phyloP scores from a whole-genome alignment of 2,113 vertebrate genomes.

The Bambusicola thoracicus region DNA sequence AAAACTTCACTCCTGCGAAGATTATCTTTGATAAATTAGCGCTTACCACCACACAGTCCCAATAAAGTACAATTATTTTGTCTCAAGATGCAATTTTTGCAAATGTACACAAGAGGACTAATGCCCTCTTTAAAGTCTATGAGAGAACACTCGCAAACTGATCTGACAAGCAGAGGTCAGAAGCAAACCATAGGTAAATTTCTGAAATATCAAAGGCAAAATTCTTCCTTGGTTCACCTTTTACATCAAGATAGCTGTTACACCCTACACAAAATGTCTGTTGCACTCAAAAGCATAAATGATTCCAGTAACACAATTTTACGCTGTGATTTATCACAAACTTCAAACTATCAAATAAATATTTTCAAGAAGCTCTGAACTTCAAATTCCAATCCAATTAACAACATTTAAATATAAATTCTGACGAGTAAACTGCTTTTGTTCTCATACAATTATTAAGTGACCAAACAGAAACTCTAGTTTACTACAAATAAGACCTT shows the following conservation, averaged over 20 bases:
- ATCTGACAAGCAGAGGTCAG: neutral
- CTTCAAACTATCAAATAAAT: neutral
- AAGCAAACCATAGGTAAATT: neutral
- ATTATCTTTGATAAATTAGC: neutral
- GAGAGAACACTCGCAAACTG: neutral
- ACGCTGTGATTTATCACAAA: neutral
- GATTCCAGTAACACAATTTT: neutral
- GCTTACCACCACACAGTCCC: neutral
- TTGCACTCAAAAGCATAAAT: neutral
- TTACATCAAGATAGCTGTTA: neutral
- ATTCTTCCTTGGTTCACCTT: neutral
- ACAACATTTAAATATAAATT: neutral
- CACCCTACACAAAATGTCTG: neutral
- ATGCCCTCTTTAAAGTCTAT: neutral
- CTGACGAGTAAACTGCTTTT: neutral
- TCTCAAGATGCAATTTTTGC: neutral
- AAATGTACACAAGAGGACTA: neutral
- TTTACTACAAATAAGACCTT: neutral
- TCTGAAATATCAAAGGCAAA: neutral
- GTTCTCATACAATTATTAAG: neutral
- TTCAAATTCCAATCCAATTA: neutral
- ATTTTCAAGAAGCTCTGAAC: neutral
- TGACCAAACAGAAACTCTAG: neutral
- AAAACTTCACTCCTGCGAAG: neutral
- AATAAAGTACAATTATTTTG: neutral